Conservation (phyloP, 1,140 invertebrate species). For the Drosophila parabipectinata region DNA sequence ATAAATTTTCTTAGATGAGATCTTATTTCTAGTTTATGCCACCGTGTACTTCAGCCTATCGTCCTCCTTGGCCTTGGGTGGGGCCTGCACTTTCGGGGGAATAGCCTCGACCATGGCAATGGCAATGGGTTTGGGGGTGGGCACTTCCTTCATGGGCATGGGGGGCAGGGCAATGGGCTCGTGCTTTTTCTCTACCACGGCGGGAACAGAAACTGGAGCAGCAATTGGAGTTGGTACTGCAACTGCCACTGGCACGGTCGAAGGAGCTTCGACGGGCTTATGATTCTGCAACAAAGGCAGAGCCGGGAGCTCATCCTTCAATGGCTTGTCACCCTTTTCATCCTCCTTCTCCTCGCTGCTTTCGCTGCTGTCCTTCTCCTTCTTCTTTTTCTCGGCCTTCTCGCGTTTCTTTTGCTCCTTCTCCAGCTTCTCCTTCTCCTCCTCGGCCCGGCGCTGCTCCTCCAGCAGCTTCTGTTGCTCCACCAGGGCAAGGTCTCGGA, state of each 20-base stretch:
- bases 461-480: slow-evolving; percentile 21
- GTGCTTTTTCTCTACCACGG: slow-evolving; percentile 1
- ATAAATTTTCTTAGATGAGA: slow-evolving; percentile 29
- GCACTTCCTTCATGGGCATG: slow-evolving; percentile 46
- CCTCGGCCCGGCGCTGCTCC: slow-evolving; percentile 2
- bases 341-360: slow-evolving; percentile 60
- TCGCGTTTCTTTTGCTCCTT: slow-evolving; percentile 41
- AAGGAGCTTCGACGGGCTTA: slow-evolving; percentile 14
- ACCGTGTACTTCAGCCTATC: slow-evolving; percentile 61
- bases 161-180: slow-evolving; percentile 58
- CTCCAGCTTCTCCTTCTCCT: slow-evolving; percentile 17
- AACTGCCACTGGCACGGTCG: background rate
- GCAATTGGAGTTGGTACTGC: background rate
- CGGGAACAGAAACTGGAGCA: slow-evolving; percentile 12
- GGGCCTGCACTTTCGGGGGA: slow-evolving; percentile 11
- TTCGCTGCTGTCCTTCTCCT: slow-evolving; percentile 39
- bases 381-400: slow-evolving; percentile 31
- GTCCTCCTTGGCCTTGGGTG: slow-evolving; percentile 31
- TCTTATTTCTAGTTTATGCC: slow-evolving; percentile 27
- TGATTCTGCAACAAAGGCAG: slow-evolving; percentile 3
- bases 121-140: slow-evolving; percentile 24
- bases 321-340: slow-evolving; percentile 9
- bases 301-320: slow-evolving; percentile 7
- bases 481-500: slow-evolving; percentile 44
- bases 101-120: slow-evolving; percentile 24